Base-by-base conservation (phyloP, 2,888 invertebrate species). In the Phania funesta region DNA sequence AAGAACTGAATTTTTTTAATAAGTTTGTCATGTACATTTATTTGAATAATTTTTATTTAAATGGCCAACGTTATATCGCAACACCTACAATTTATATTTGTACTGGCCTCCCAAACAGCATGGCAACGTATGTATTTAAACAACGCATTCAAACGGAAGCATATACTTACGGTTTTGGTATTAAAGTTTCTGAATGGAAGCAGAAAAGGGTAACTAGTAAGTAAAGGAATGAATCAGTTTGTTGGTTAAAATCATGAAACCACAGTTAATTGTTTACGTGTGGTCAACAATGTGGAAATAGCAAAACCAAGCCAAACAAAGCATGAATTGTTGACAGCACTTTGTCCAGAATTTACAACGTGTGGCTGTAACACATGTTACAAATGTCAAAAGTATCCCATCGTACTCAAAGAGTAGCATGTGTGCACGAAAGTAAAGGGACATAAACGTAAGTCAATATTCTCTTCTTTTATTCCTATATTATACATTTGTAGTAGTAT, bases 241-340 rank as follows among this genome's bases (percentile, higher is more conserved):
- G 35, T 60, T 52, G 60, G 29, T 32, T 64, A 60, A 48, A 71
- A 71, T 81, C 65, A 74, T 18, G 35, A 75, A 62, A 68, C 75
- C 78, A 50, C 77, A 60, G 64, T 68, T 78, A 81, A 75, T 83
- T 78, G 75, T 78, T 84, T 70, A 78, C 68, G 68, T 73, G 82
- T 60, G 70, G 70, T 62, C 56, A 58, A 64, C 52, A 74, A 35
- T 48, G 54, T 64, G 46, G 62, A 58, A 60, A 76, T 60, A 54
- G 38, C 76, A 70, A 65, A 75, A 73, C 52, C 35, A 38, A 65
- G 32, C 29, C 56, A 56, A 62, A 68, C 58, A 75, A 60, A 70
- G 48, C 38, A 46, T 41, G 26, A 58, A 54, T 29, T 64, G 74
- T 64, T 64, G 73, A 74, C 64, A 64, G 29, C 62, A 52, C 22